Conservation (phyloP, 2,113 vertebrate species). For the Ailuropoda melanoleuca region DNA sequence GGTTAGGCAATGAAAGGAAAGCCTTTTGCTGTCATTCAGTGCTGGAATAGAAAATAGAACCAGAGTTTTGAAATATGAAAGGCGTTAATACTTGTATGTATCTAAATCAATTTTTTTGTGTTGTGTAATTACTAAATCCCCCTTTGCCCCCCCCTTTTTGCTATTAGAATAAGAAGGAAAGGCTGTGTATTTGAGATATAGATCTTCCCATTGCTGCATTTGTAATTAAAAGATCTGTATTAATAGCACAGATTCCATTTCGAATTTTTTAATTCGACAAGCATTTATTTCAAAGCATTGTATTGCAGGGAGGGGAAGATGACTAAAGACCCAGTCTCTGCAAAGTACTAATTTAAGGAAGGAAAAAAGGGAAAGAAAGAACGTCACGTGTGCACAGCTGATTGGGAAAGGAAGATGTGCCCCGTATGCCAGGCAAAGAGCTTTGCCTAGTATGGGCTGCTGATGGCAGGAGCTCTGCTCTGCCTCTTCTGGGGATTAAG, state of each 20-base stretch:
- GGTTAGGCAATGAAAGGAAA: not conserved
- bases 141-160: rapidly evolving
- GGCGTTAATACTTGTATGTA: not conserved
- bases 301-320: not conserved
- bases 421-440: not conserved
- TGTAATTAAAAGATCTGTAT: not conserved
- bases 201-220: not conserved
- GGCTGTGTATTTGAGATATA: not conserved
- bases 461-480: not conserved
- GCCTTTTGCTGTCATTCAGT: not conserved
- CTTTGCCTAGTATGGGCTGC: not conserved
- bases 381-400: not conserved
- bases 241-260: not conserved
- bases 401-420: not conserved
- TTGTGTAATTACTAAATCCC: not conserved
- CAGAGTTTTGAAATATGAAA: not conserved
- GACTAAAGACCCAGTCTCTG: not conserved
- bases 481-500: not conserved
- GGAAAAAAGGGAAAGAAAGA: constrained; percentile 11
- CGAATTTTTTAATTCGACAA: constrained; percentile 26
- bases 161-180: not conserved
- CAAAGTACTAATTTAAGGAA: not conserved
- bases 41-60: not conserved
- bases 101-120: not conserved
- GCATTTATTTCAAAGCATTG: not conserved